These are phyloP conservation scores for Eremobia ochroleuca DNA, from an alignment of 2,888 invertebrate species.

Conservation along the genomic window DNA sequence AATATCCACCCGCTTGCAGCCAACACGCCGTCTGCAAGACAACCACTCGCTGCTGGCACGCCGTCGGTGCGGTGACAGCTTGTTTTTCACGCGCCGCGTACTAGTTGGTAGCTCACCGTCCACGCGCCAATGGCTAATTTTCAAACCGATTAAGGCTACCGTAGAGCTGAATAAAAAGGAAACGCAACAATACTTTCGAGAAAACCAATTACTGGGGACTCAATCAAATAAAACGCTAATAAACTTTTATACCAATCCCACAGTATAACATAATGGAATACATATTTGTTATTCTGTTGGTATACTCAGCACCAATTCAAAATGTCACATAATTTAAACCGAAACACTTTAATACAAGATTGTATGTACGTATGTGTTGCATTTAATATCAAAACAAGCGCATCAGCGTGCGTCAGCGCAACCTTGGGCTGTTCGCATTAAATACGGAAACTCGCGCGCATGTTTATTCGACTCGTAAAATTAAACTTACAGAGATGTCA, in stretches of 20 bases:
- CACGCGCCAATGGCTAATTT: not conserved
- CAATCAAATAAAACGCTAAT: conserved; percentile 36
- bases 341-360: conserved; percentile 54
- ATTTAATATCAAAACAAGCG: conserved; percentile 66
- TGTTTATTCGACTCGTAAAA: conserved; percentile 81
- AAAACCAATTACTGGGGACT: conserved; percentile 7
- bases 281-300: conserved; percentile 44
- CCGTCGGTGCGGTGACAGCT: not conserved
- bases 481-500: conserved; percentile 72
- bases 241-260: conserved; percentile 1
- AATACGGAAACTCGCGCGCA: conserved; percentile 80
- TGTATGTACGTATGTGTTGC: conserved; percentile 50
- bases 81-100: not conserved
- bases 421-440: conserved; percentile 75
- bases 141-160: not conserved
- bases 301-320: conserved; percentile 48
- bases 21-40: not conserved
- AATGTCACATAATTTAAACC: conserved; percentile 59
- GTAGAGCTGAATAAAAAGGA: not conserved
- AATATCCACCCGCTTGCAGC: not conserved
- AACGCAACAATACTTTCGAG: not conserved
- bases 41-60: not conserved
- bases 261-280: conserved; percentile 44
- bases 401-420: conserved; percentile 70
- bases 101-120: too few species aligned